A percentile compares a stretch with the other conserved stretches of the same genome.
Evolutionary conservation across 2,113 vertebrate species (phyloP).

Genomic region (Malurus cyaneus): DNA sequence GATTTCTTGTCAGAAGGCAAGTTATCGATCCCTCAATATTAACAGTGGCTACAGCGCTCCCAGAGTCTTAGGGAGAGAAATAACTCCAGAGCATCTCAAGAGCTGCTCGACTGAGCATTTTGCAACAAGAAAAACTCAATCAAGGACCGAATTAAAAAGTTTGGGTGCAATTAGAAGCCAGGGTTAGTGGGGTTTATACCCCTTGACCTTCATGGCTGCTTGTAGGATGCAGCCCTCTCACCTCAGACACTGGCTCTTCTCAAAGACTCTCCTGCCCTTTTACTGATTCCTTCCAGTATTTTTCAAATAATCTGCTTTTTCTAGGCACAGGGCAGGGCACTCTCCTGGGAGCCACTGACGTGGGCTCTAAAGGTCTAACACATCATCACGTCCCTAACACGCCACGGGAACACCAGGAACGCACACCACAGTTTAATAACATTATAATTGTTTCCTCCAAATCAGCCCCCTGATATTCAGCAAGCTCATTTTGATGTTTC

Average conservation of each 20-base stretch:
- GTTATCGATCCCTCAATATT: neutral
- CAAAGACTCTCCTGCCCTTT: neutral
- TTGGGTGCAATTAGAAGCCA: neutral
- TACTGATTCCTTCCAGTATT: neutral
- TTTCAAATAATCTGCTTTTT: neutral
- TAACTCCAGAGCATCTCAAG: neutral
- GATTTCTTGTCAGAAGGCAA: neutral
- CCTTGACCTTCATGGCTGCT: rapidly evolving
- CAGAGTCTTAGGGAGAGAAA: neutral
- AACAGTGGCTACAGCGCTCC: neutral
- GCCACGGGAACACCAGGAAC: rapidly evolving
- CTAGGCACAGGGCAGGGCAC: neutral
- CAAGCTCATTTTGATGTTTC: neutral
- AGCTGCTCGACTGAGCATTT: neutral
- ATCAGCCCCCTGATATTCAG: neutral
- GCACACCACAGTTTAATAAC: neutral
- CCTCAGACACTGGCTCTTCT: neutral
- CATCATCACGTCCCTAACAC: rapidly evolving
- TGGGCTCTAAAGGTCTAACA: neutral
- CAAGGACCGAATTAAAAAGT: neutral
- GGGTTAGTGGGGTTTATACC: neutral
- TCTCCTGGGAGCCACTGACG: neutral
- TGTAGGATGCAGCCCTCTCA: neutral
- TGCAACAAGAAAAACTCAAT: neutral
- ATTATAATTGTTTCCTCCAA: neutral